These are phyloP conservation scores for Himalopsyche phryganea DNA, from an alignment of 1,140 invertebrate species.

Conservation along the genomic window DNA sequence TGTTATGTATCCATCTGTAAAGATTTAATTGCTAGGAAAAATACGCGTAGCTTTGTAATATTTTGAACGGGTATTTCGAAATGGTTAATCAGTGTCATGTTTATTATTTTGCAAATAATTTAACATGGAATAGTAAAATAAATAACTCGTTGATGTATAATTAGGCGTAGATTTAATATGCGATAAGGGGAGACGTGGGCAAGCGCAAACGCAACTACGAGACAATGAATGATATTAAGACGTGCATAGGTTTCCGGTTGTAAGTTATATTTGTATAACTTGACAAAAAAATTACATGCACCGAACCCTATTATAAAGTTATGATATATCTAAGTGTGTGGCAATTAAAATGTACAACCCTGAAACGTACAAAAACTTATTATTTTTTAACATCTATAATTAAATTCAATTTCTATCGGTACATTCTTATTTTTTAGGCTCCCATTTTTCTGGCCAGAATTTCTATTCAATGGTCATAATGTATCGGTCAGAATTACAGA, in stretches of 20 bases:
- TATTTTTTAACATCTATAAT: too few relatives aligned
- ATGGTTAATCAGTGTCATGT: constrained; percentile 5
- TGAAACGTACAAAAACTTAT: too few relatives aligned
- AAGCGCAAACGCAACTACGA: too few relatives aligned
- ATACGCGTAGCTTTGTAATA: constrained; percentile 1
- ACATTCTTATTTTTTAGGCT: too few relatives aligned
- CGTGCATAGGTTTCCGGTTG: neutral
- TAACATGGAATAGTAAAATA: constrained; percentile 22
- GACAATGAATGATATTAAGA: neutral
- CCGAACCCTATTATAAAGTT: too few relatives aligned
- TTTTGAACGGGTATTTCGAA: neutral
- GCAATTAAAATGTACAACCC: too few relatives aligned
- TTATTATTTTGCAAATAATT: constrained; percentile 27
- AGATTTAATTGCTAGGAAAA: constrained; percentile 12
- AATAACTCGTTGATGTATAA: constrained; percentile 13
- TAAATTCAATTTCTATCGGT: too few relatives aligned
- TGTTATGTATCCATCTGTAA: neutral
- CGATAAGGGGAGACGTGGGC: constrained; percentile 1
- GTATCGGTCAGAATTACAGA: too few relatives aligned
- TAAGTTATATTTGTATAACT: constrained; percentile 4
- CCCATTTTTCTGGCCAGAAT: too few relatives aligned
- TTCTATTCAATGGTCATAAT: too few relatives aligned
- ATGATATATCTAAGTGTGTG: too few relatives aligned
- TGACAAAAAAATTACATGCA: constrained; percentile 7
- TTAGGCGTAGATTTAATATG: constrained; percentile 7